Percentiles rank a stretch among this genome's conserved stretches.
These are phyloP conservation scores for Dicyrtoma fusca DNA, from an alignment of 2,888 invertebrate species.

Conservation along the genomic window DNA sequence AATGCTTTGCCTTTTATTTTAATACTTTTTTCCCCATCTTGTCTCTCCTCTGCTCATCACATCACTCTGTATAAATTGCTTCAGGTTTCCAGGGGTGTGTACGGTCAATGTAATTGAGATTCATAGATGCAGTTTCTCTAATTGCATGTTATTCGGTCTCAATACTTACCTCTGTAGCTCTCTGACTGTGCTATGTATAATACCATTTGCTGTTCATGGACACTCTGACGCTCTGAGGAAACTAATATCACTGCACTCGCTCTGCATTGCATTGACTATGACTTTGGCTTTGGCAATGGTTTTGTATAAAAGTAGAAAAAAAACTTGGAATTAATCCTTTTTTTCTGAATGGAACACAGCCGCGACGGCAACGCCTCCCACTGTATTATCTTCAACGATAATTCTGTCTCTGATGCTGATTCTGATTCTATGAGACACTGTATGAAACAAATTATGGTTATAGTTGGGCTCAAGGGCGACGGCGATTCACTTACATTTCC, in stretches of 20 bases:
- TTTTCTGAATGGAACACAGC: slow-evolving; percentile 10
- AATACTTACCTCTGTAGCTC: neutral
- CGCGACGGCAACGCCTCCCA: slow-evolving; percentile 12
- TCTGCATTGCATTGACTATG: too few species aligned
- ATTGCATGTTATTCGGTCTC: neutral
- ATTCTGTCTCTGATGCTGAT: too few species aligned
- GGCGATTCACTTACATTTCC: neutral
- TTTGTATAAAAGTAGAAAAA: neutral
- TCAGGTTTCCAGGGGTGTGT: slow-evolving; percentile 26
- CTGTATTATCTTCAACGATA: neutral
- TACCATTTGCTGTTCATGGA: too few species aligned
- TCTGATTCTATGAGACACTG: too few species aligned
- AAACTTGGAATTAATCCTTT: slow-evolving; percentile 30
- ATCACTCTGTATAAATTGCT: slow-evolving; percentile 19
- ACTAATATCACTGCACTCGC: too few species aligned
- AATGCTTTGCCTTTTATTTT: slow-evolving; percentile 23
- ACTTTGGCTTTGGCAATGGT: too few species aligned
- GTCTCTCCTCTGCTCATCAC: neutral
- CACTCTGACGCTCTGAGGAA: too few species aligned
- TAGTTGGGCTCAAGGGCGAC: slow-evolving; percentile 14
- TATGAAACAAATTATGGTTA: too few species aligned
- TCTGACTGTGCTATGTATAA: neutral
- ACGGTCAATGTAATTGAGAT: slow-evolving; percentile 20
- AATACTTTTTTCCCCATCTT: slow-evolving; percentile 24
- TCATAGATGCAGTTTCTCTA: slow-evolving; percentile 27